Evolutionary conservation across 2,888 invertebrate genomes (phyloP), one percentile per base, ranked within the genome.

Genomic region (Oligia fasciuncula): DNA sequence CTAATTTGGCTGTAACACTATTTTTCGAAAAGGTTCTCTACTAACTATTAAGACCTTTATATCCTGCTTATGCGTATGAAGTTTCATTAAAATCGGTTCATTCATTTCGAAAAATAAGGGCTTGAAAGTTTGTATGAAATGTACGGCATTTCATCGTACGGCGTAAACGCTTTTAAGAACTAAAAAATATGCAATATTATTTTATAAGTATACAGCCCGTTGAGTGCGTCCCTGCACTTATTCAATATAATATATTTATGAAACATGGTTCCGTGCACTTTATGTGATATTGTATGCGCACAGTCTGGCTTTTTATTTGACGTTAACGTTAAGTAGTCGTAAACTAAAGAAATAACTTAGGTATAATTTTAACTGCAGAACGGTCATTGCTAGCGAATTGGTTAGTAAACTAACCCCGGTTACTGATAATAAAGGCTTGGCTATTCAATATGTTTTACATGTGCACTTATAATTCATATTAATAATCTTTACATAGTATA

Each of bases 201-300:
- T 46, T n/a, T 40, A 49, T 4, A 29, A 19, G 19, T 40, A 40
- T 54, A 19, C 8, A n/a, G 17, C 0, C 2, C 0, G 6, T 23
- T 0, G 11, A 87, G 73, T 89, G 3, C 87, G 70, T 23, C 46
- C 78, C 87, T 89, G 87, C 1, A 0, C 8, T 57, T n/a, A 77
- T 78, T 80, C 76, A 79, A 79, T 74, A 79, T 63, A 74, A 69
- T 77, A 76, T 73, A 84, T 79, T 88, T 79, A 77, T 75, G 76
- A 71, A 75, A 81, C 79, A 79, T 87, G 73, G 83, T 80, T 62
- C 76, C 65, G 60, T 67, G 68, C 82, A 83, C 79, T 91, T 90
- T 90, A 91, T 90, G 82, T 43, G 72, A 78, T 83, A 90, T 90
- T 91, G 87, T 90, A 70, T 49, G 84, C 81, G 75, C 76, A 74